Base-by-base conservation (phyloP, 2,888 invertebrate species). In the Rhamnusium bicolor region DNA sequence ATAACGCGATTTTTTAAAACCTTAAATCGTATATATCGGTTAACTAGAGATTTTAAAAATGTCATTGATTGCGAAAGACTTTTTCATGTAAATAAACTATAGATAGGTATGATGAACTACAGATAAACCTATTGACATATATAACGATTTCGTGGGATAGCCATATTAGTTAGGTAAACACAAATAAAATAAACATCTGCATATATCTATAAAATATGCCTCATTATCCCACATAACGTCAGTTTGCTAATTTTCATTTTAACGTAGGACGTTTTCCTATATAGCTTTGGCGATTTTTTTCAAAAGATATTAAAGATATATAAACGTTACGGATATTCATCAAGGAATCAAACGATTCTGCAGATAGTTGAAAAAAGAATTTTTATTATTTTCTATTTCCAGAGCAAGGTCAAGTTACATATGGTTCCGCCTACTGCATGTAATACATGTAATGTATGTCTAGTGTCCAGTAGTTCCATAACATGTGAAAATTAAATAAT, bases 341-440 rank as follows among this genome's bases (percentile, higher is more conserved):
- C 1, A 14, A 63, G 49, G 24, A 27, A 49, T 63, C 63, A 49
- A 63, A 27, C 51, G 63, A 51, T 27, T 16, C 4, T 63, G 27
- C 63, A 63, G 49, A 49, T 32, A 29, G 63, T 24, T 24, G 10
- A 63, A 12, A 18, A 14, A 16, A 54, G 19, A 24, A 24, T 47
- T 65, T 65, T 65, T 63, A 54, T 65, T 65, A 53, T 54, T 10
- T 32, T 53, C 53, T 53, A 51, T 65, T 65, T 63, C 10, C 27
- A 32, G n/a, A 18, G n/a, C 65, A 65, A 65, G 65, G 65, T 65
- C 65, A 19, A 21, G 7, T n/a, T 65, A 51, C 32, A 65, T 65
- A 16, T 53, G 40, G 53, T 65, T 10, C 32, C 54, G 65, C 65
- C 54, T 40, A 54, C 65, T 65, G 8, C 24, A 54, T 27, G 21